A percentile compares a stretch with the other conserved stretches of the same genome.
phyloP scores from a whole-genome alignment of 2,888 invertebrate genomes.

The Nemoura dubitans region DNA sequence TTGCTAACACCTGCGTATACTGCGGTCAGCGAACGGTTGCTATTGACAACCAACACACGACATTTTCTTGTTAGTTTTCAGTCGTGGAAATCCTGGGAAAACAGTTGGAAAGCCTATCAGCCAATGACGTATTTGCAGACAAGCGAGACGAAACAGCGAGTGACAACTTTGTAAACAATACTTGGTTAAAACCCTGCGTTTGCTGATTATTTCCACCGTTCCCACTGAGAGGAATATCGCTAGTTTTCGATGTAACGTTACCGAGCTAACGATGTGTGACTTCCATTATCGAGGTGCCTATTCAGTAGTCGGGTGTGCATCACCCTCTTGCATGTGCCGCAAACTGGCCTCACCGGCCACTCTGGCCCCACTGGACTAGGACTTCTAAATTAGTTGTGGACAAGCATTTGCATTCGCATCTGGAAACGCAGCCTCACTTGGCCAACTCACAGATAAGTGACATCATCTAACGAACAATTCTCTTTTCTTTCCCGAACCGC shows the following conservation, averaged over 20 bases:
- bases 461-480: not conserved
- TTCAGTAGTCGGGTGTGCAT: not conserved
- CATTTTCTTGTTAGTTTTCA: not conserved
- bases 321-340: not conserved
- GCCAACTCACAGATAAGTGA: not conserved
- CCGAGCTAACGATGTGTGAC: not conserved
- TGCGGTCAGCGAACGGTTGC: conserved; percentile 26
- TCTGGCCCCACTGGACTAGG: no score
- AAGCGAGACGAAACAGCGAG: not conserved
- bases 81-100: not conserved
- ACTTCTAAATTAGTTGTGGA: not conserved
- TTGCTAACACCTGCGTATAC: conserved; percentile 19
- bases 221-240: no score
- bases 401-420: not conserved
- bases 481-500: conserved; percentile 15
- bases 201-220: no score
- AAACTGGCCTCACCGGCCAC: no score
- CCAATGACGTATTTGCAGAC: not conserved
- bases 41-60: not conserved
- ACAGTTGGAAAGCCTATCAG: not conserved
- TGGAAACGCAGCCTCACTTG: not conserved
- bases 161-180: not conserved
- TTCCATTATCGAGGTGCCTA: not conserved
- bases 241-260: no score
- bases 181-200: no score